A percentile compares a stretch with the other conserved stretches of the same genome.
Conservation (phyloP, 1,140 invertebrate genomes). For the Pseudobourletiella spinata region DNA sequence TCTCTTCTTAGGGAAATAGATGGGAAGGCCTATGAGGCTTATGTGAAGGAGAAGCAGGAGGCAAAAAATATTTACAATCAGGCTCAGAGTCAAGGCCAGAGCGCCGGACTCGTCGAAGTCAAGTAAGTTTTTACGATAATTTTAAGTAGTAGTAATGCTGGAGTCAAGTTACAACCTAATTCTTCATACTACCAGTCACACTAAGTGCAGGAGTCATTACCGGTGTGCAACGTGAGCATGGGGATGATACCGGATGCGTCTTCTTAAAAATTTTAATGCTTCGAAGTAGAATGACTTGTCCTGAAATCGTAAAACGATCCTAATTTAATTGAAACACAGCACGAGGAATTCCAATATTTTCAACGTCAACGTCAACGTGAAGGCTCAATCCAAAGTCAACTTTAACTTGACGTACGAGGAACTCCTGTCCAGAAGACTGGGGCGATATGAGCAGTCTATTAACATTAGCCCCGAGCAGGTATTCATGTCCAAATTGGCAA, state of each 20-base stretch:
- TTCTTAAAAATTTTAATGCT: background rate
- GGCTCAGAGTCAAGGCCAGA: slow-evolving; percentile 50
- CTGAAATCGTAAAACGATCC: too few relatives aligned
- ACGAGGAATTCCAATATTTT: slow-evolving; percentile 57
- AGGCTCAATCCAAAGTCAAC: slow-evolving; percentile 47
- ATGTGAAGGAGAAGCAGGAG: slow-evolving; percentile 53
- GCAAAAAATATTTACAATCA: slow-evolving; percentile 54
- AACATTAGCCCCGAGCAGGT: slow-evolving; percentile 52
- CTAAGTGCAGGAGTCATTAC: too few relatives aligned
- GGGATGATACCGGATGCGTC: too few relatives aligned
- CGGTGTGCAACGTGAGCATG: too few relatives aligned
- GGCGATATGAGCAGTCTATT: slow-evolving; percentile 52
- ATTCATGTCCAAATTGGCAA: slow-evolving; percentile 7
- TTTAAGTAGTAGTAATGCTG: background rate
- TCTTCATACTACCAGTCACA: too few relatives aligned
- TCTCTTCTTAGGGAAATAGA: slow-evolving; percentile 45
- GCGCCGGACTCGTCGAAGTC: slow-evolving; percentile 45
- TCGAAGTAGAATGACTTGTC: too few relatives aligned
- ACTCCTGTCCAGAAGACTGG: slow-evolving; percentile 48
- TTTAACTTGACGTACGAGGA: slow-evolving; percentile 60
- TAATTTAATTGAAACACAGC: slow-evolving; percentile 38
- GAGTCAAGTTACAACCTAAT: background rate
- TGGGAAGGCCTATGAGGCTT: slow-evolving; percentile 47
- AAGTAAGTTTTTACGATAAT: slow-evolving; percentile 23
- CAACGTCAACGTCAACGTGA: slow-evolving; percentile 53